Conservation (phyloP, 2,113 vertebrate genomes). For the Rhombomys opimus region DNA sequence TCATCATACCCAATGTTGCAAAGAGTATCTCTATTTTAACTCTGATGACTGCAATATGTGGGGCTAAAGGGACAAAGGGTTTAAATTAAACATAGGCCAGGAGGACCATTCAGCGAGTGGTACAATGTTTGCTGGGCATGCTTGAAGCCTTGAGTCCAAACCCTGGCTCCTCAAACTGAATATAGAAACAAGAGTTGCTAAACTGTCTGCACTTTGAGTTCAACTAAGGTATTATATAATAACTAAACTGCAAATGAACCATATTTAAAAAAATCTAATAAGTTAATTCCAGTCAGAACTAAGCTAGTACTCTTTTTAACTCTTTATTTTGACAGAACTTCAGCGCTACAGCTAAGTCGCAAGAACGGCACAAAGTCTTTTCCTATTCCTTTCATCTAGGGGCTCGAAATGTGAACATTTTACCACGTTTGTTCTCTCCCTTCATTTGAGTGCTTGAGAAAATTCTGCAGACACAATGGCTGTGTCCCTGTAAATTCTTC, state of each 20-base stretch:
- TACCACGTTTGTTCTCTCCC: conserved; percentile 10
- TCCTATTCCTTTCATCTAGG: background rate
- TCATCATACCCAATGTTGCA: background rate
- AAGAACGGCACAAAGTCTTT: conserved; percentile 41
- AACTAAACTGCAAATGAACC: conserved; percentile 64
- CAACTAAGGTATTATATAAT: conserved; percentile 47
- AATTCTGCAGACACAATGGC: background rate
- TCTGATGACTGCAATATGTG: background rate
- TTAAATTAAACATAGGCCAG: background rate
- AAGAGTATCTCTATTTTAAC: background rate
- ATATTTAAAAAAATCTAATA: conserved; percentile 33
- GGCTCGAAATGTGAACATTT: conserved; percentile 42
- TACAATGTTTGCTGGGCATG: background rate
- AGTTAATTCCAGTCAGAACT: conserved; percentile 62
- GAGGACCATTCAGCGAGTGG: background rate
- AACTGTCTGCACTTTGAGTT: conserved; percentile 43
- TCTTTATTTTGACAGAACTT: conserved; percentile 66
- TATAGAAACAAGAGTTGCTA: conserved; percentile 34
- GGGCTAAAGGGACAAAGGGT: background rate
- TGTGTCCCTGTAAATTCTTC: background rate
- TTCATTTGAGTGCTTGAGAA: conserved; percentile 9
- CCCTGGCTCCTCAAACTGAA: background rate
- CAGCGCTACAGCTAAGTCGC: conserved; percentile 40
- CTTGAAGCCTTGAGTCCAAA: background rate
- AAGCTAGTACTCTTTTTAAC: conserved; percentile 64